Evolutionary conservation across 2,113 vertebrate genomes (phyloP).

Genomic region (Cygnus buccinator): DNA sequence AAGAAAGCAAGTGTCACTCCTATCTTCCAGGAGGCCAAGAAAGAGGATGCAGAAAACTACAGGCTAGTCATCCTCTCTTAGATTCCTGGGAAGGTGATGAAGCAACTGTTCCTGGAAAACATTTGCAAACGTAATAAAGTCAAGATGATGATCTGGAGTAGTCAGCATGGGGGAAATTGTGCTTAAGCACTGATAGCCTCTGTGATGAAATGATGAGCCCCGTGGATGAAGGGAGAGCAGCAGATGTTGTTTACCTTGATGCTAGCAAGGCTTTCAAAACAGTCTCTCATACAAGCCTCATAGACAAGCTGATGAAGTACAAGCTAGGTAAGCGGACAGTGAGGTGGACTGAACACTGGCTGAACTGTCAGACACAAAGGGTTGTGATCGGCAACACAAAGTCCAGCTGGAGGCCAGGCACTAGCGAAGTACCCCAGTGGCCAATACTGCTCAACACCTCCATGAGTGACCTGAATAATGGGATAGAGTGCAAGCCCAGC

Average conservation of each 20-base stretch:
- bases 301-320: not conserved
- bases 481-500: not conserved
- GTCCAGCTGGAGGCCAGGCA: not conserved
- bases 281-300: conserved; percentile 6
- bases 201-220: not conserved
- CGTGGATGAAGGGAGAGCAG: not conserved
- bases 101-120: conserved; percentile 3
- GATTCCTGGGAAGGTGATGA: not conserved
- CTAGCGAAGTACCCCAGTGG: not conserved
- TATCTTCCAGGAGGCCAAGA: not conserved
- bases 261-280: conserved; percentile 36
- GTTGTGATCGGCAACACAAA: not conserved
- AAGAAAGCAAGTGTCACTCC: not conserved
- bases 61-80: not conserved
- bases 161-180: not conserved
- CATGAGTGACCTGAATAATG: not conserved
- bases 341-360: not conserved
- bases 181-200: not conserved
- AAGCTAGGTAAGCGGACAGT: not conserved
- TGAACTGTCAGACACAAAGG: not conserved
- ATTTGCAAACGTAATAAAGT: not conserved
- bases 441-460: not conserved
- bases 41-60: not conserved
- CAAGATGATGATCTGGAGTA: not conserved
- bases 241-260: conserved; percentile 56